Evolutionary conservation across 2,797 vertebrate species (phyloP).

Genomic region (Melanotaenia maccullochi): DNA sequence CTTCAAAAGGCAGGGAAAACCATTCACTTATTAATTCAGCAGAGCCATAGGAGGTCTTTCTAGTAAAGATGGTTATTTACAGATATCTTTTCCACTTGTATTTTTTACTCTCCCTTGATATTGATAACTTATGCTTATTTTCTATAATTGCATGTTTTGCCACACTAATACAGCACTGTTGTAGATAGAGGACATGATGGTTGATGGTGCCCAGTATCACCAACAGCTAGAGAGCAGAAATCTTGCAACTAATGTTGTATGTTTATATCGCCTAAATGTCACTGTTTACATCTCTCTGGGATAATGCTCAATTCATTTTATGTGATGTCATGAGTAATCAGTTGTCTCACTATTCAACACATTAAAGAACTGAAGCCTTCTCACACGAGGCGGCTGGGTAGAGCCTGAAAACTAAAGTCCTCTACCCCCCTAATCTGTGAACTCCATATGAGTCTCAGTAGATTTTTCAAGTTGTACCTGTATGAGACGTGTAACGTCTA

Average conservation of each 20-base stretch:
- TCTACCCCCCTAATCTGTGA: constrained; percentile 41
- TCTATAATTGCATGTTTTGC: constrained; percentile 83
- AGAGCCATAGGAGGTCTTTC: constrained; percentile 81
- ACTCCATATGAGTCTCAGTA: constrained; percentile 50
- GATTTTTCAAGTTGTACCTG: constrained; percentile 45
- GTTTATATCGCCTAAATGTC: constrained; percentile 78
- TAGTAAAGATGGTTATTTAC: constrained; percentile 83
- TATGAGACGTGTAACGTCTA: constrained; percentile 56
- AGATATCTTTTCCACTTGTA: constrained; percentile 77
- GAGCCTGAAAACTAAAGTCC: constrained; percentile 58
- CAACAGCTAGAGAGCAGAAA: constrained; percentile 69
- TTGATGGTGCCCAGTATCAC: constrained; percentile 66
- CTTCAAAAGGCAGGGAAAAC: constrained; percentile 78
- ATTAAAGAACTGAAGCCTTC: constrained; percentile 76
- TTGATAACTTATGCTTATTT: constrained; percentile 81
- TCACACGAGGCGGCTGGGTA: constrained; percentile 65
- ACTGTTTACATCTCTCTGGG: constrained; percentile 81
- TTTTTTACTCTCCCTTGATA: constrained; percentile 80
- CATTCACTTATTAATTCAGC: constrained; percentile 80
- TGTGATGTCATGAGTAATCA: constrained; percentile 74
- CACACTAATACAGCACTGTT: constrained; percentile 83
- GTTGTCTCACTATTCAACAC: constrained; percentile 74
- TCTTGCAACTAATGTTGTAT: constrained; percentile 78
- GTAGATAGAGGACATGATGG: constrained; percentile 77
- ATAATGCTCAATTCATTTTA: constrained; percentile 74